These are phyloP conservation scores for Raillietiella orientalis DNA, from an alignment of 2,888 invertebrate genomes.

Conservation along the genomic window DNA sequence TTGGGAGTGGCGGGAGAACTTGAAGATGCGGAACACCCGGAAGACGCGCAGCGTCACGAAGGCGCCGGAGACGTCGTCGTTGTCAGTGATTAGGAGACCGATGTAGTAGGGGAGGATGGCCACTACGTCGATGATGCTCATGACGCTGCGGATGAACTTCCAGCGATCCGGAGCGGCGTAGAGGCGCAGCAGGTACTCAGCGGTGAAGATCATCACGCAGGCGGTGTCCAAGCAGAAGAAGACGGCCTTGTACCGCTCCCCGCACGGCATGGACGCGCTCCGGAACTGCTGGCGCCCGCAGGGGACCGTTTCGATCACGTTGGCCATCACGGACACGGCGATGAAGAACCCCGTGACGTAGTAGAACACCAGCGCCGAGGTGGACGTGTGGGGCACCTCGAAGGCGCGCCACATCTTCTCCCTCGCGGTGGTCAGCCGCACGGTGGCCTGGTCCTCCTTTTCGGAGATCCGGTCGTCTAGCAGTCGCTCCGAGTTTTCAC, in stretches of 20 bases:
- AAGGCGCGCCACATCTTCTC: constrained; percentile 99
- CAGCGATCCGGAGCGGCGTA: constrained; percentile 96
- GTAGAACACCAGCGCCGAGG: constrained; percentile 95
- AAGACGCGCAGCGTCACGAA: constrained; percentile 97
- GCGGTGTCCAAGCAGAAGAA: constrained; percentile 99
- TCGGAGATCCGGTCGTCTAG: constrained; percentile 89
- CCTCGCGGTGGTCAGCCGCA: constrained; percentile 31
- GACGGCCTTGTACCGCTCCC: constrained; percentile 86
- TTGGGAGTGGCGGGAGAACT: constrained; percentile 97
- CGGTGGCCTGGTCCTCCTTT: constrained; percentile 26
- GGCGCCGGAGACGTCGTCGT: constrained; percentile 93
- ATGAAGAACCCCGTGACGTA: constrained; percentile 99
- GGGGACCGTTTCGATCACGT: constrained; percentile 89
- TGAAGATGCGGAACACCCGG: constrained; percentile 97
- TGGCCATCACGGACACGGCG: constrained; percentile 95
- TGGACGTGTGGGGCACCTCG: constrained; percentile 96
- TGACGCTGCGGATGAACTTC: constrained; percentile 88
- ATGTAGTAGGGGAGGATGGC: constrained; percentile 98
- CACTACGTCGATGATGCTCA: constrained; percentile 98
- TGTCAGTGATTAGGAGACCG: constrained; percentile 83
- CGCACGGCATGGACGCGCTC: constrained; percentile 38
- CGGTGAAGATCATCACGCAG: constrained; percentile 99
- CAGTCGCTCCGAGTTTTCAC: constrained; percentile 90
- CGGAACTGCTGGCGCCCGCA: constrained; percentile 42
- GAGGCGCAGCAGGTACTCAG: constrained; percentile 52